These are phyloP conservation scores for Drosophila athabasca DNA, from an alignment of 1,140 invertebrate genomes.

Conservation along the genomic window DNA sequence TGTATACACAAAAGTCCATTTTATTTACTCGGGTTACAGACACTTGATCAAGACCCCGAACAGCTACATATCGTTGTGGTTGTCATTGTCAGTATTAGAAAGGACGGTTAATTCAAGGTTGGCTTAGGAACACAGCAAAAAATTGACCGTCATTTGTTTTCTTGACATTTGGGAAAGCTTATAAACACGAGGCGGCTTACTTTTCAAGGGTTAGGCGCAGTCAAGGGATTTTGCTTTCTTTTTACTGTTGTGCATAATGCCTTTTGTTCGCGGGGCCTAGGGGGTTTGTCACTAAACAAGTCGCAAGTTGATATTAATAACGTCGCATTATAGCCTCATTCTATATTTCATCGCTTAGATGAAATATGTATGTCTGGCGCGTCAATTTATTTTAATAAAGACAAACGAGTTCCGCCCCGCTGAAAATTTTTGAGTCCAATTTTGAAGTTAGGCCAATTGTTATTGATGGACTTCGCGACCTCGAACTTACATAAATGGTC, in stretches of 20 bases:
- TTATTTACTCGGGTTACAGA: conserved; percentile 71
- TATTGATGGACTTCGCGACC: conserved; percentile 39
- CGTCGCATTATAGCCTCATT: conserved; percentile 76
- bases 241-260: conserved; percentile 59
- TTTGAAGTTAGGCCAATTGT: conserved; percentile 32
- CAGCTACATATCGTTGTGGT: conserved; percentile 43
- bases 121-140: conserved; percentile 35
- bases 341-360: conserved; percentile 59
- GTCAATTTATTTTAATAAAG: conserved; percentile 74
- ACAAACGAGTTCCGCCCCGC: conserved; percentile 45
- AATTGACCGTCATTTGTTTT: conserved; percentile 80
- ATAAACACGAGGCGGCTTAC: conserved; percentile 54
- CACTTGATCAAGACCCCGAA: conserved; percentile 28
- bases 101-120: conserved; percentile 45
- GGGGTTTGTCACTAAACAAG: conserved; percentile 71
- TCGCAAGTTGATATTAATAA: conserved; percentile 79
- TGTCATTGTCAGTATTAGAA: conserved; percentile 49
- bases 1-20: conserved; percentile 45
- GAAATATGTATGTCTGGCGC: conserved; percentile 71
- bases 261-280: conserved; percentile 27
- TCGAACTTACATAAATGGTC: conserved; percentile 6
- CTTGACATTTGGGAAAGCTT: conserved; percentile 74
- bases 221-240: conserved; percentile 42
- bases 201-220: conserved; percentile 36
- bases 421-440: conserved; percentile 24